A percentile compares a stretch with the other conserved stretches of the same genome.
Evolutionary conservation across 1,140 invertebrate genomes (phyloP).

Genomic region (Bombus breviceps): DNA sequence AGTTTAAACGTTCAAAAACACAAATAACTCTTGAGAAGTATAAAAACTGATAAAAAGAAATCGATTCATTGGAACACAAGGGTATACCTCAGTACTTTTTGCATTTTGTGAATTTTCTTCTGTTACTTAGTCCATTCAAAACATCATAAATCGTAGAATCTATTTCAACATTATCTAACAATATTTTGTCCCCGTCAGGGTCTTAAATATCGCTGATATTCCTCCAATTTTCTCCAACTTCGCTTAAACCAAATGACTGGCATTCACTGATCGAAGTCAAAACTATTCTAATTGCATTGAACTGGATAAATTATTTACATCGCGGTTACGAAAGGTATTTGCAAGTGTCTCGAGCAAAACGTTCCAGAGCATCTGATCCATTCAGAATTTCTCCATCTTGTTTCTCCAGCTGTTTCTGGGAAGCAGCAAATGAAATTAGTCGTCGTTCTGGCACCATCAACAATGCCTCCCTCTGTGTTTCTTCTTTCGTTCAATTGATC

Average conservation of each 20-base stretch:
- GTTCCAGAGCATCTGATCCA: constrained; percentile 2
- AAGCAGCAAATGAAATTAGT: constrained; percentile 77
- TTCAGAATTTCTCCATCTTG: constrained; percentile 33
- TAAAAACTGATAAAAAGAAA: too few relatives aligned
- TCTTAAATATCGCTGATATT: background rate
- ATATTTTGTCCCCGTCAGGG: too few relatives aligned
- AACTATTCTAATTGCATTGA: background rate
- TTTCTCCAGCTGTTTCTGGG: constrained; percentile 46
- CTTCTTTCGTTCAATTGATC: background rate
- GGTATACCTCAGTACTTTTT: too few relatives aligned
- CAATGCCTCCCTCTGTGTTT: background rate
- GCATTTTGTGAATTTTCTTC: too few relatives aligned
- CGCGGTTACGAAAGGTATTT: background rate
- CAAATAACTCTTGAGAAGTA: too few relatives aligned
- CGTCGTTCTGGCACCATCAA: constrained; percentile 54
- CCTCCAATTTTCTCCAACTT: background rate
- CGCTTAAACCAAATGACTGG: too few relatives aligned
- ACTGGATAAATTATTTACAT: constrained; percentile 1
- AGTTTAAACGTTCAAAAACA: too few relatives aligned
- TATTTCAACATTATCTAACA: too few relatives aligned
- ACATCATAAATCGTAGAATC: too few relatives aligned
- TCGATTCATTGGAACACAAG: too few relatives aligned
- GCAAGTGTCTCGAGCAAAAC: constrained; percentile 12
- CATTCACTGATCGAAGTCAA: background rate
- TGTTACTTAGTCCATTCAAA: too few relatives aligned